A percentile compares a stretch with the other conserved stretches of the same genome.
Conservation (phyloP, 1,140 invertebrate species). For the Sycophila sp. region DNA sequence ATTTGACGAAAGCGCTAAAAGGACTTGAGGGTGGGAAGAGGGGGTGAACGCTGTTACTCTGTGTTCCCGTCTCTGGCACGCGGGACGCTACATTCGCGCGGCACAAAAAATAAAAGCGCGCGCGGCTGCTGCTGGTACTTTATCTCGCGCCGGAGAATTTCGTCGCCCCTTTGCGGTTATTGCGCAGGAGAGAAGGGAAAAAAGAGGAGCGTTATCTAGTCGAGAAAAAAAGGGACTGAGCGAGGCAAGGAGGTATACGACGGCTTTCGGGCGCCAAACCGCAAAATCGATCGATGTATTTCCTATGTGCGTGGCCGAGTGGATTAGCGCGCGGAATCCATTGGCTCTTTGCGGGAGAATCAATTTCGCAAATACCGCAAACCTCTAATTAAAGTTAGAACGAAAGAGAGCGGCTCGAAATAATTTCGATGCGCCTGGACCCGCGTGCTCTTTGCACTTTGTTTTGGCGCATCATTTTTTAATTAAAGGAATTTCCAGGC, state of each 20-base stretch:
- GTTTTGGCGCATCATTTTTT: too few relatives aligned
- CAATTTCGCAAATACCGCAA: conserved; percentile 26
- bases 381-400: not conserved
- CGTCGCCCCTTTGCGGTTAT: not conserved
- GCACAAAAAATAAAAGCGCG: not conserved
- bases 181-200: not conserved
- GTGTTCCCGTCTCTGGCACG: too few relatives aligned
- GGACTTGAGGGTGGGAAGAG: too few relatives aligned
- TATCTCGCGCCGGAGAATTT: not conserved
- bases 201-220: too few relatives aligned
- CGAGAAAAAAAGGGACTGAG: too few relatives aligned
- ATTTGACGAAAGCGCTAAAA: not conserved
- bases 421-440: too few relatives aligned
- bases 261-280: not conserved
- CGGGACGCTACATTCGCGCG: too few relatives aligned
- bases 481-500: too few relatives aligned
- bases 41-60: too few relatives aligned
- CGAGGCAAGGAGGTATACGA: not conserved
- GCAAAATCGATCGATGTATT: conserved; percentile 12
- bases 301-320: not conserved
- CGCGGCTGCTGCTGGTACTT: too few relatives aligned
- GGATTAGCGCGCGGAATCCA: conserved; percentile 1
- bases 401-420: too few relatives aligned
- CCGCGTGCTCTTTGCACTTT: too few relatives aligned
- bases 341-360: not conserved